Percentiles rank a stretch among this genome's conserved stretches.
Evolutionary conservation across 2,113 vertebrate species (phyloP).

Genomic region (Talpa occidentalis): DNA sequence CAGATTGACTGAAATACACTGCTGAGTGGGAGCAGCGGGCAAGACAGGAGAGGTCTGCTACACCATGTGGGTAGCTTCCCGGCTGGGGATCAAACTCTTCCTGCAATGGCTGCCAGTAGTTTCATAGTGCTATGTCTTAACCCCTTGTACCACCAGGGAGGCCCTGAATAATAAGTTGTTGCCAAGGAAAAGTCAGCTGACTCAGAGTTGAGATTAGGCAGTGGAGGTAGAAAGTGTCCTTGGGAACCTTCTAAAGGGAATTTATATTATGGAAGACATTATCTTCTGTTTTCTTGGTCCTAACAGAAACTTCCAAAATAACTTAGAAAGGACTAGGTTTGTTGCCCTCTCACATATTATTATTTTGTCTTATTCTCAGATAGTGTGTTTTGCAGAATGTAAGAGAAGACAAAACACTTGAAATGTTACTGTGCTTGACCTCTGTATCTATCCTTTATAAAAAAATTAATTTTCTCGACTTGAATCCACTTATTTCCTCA

Average conservation of each 20-base stretch:
- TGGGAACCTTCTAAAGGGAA: neutral
- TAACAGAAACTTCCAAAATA: neutral
- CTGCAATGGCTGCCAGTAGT: too few relatives aligned
- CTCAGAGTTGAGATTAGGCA: neutral
- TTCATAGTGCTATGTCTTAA: too few relatives aligned
- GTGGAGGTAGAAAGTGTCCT: neutral
- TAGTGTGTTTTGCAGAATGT: neutral
- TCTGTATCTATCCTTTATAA: constrained; percentile 51
- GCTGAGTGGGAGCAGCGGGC: too few relatives aligned
- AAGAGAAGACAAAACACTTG: constrained; percentile 42
- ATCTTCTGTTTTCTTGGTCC: neutral
- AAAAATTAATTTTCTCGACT: constrained; percentile 65
- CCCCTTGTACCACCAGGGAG: too few relatives aligned
- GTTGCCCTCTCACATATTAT: neutral
- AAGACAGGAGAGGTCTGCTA: too few relatives aligned
- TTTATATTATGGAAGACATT: neutral
- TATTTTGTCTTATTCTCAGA: constrained; percentile 40
- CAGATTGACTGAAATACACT: too few relatives aligned
- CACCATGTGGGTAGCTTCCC: too few relatives aligned
- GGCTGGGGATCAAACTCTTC: too few relatives aligned
- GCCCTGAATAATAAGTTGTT: neutral
- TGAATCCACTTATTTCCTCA: constrained; percentile 39
- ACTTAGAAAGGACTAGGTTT: neutral
- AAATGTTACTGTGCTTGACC: constrained; percentile 49
- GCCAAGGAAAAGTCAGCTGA: neutral